Evolutionary conservation across 2,888 invertebrate genomes (phyloP), one percentile per base, ranked within the genome.

Genomic region (Rhagonycha lutea): DNA sequence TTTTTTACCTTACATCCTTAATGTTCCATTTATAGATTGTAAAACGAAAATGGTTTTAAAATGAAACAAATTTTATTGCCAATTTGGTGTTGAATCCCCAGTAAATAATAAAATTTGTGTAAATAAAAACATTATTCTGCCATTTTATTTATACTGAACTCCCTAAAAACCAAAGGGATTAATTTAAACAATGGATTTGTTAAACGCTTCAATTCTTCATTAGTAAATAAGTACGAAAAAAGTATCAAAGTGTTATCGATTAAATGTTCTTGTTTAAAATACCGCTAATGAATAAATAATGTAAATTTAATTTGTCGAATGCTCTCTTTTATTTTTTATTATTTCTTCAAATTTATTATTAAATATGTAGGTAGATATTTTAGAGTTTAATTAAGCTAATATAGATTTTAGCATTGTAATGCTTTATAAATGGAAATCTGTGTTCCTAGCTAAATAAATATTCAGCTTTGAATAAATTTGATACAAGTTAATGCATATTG

Each of bases 11-110:
- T 47, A 47, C n/a, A 47, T n/a, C n/a, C 47, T 47, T 47, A 47
- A 47, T 47, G 47, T 7, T 47, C 47, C 47, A 47, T 47, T 47
- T 47, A 47, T 47, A 47, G 47, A 47, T 47, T 61, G 61, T 69
- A 61, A 72, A 77, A 77, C 72, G 73, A 76, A 78, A 78, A 75
- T 72, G 69, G 73, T 78, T 78, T 73, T 76, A 61, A 73, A 76
- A 72, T 70, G 73, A 78, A 76, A 76, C 75, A 78, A 75, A 78
- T 70, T 75, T 73, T 78, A 73, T 78, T 73, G 69, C 62, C 69
- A 63, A 73, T 69, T 69, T 69, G 29, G 61, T 14, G 26, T 32
- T 63, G 63, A 73, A 73, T 69, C 73, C 69, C 69, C 47, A 24
- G 63, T 73, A 69, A 73, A 73, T 68, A 73, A 63, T 73, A 73